A percentile compares a stretch with the other conserved stretches of the same genome.
Conservation (phyloP, 2,888 invertebrate species). For the Chymomyza fuscimana region DNA sequence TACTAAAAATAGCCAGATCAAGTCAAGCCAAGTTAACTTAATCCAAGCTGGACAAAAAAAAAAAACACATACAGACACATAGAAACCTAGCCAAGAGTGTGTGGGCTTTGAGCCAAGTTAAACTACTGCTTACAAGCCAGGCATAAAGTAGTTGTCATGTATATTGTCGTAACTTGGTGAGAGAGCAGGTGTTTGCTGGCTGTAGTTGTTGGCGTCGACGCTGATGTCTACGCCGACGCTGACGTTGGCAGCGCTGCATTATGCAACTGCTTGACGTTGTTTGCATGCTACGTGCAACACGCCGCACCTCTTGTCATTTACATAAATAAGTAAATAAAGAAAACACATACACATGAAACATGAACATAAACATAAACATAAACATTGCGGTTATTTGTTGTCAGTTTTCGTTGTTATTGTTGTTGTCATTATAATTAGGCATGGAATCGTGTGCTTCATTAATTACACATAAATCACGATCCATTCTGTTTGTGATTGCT, state of each 20-base stretch:
- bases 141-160: not conserved
- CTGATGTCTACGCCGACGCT: slow-evolving; percentile 20
- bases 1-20: slow-evolving; percentile 1
- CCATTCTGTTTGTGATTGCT: not conserved
- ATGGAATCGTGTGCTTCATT: slow-evolving; percentile 2
- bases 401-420: not conserved
- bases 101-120: slow-evolving; percentile 59
- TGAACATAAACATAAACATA: not conserved
- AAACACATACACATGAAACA: not conserved
- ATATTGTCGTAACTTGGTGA: slow-evolving; percentile 13
- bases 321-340: slow-evolving; percentile 2
- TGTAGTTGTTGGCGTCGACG: not conserved
- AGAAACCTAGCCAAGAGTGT: slow-evolving; percentile 16
- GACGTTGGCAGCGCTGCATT: slow-evolving; percentile 36
- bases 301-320: slow-evolving; percentile 6
- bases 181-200: slow-evolving; percentile 36
- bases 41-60: not conserved
- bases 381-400: not conserved
- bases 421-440: slow-evolving; percentile 1
- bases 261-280: slow-evolving; percentile 29
- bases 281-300: not conserved
- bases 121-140: slow-evolving; percentile 40
- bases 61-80: not conserved
- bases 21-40: not conserved
- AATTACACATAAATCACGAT: slow-evolving; percentile 2